A percentile compares a stretch with the other conserved stretches of the same genome.
Evolutionary conservation across 1,140 invertebrate species (phyloP).

Genomic region (Stenopsyche tienmushanensis): DNA sequence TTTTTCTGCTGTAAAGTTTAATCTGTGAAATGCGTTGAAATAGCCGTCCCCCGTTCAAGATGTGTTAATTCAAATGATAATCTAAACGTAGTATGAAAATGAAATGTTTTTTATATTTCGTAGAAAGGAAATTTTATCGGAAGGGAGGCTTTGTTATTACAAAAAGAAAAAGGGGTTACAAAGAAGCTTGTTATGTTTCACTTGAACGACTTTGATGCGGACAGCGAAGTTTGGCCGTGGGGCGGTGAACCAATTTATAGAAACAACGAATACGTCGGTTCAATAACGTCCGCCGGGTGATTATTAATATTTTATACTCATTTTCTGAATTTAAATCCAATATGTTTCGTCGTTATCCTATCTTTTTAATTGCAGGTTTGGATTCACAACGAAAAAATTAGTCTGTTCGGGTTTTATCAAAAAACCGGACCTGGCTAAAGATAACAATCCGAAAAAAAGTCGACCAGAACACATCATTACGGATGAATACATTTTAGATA

Average conservation of each 20-base stretch:
- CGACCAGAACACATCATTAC: constrained; percentile 60
- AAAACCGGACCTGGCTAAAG: constrained; percentile 44
- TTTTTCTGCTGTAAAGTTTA: too few species aligned
- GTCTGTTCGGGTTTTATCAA: constrained; percentile 68
- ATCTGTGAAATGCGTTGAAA: too few species aligned
- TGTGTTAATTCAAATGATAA: too few species aligned
- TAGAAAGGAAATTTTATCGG: constrained; percentile 73
- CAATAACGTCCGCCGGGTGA: constrained; percentile 75
- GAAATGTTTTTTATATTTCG: constrained; percentile 34
- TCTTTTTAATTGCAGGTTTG: constrained; percentile 56
- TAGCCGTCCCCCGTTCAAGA: too few species aligned
- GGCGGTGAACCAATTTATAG: constrained; percentile 78
- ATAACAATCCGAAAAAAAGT: too few species aligned
- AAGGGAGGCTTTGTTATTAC: constrained; percentile 67
- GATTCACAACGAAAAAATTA: constrained; percentile 63
- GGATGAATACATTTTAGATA: constrained; percentile 63
- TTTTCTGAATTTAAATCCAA: background rate
- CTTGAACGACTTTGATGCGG: constrained; percentile 70
- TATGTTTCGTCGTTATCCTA: background rate
- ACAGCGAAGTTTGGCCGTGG: constrained; percentile 78
- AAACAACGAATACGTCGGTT: constrained; percentile 69
- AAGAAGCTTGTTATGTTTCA: constrained; percentile 72
- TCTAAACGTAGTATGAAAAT: too few species aligned
- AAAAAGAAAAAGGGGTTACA: constrained; percentile 68
- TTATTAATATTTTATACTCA: constrained; percentile 1